Evolutionary conservation across 2,888 invertebrate genomes (phyloP).

Genomic region (Athripsodes cinereus): DNA sequence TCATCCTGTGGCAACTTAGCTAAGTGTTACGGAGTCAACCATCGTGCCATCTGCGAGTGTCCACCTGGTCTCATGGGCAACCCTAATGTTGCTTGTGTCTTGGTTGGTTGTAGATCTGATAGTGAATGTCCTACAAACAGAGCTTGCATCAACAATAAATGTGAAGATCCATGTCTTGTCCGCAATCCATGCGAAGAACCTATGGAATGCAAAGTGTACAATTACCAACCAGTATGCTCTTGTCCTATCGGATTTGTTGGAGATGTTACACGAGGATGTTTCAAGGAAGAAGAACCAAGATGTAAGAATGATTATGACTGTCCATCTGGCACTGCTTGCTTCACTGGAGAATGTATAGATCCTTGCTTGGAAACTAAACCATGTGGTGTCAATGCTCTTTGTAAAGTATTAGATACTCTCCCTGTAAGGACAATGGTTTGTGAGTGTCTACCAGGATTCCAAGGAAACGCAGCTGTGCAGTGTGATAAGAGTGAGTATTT

Average conservation of each 20-base stretch:
- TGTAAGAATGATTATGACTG: slow-evolving; percentile 79
- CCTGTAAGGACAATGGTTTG: slow-evolving; percentile 87
- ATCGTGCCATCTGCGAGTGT: slow-evolving; percentile 79
- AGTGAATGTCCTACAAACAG: slow-evolving; percentile 74
- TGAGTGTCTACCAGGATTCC: slow-evolving; percentile 78
- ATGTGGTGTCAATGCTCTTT: slow-evolving; percentile 75
- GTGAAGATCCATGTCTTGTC: slow-evolving; percentile 67
- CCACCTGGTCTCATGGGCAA: slow-evolving; percentile 76
- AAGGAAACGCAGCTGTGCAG: slow-evolving; percentile 79
- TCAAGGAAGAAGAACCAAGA: slow-evolving; percentile 50
- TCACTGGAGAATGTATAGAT: slow-evolving; percentile 74
- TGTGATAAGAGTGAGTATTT: slow-evolving; percentile 69
- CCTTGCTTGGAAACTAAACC: slow-evolving; percentile 75
- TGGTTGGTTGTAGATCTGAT: slow-evolving; percentile 75
- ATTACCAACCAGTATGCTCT: slow-evolving; percentile 71
- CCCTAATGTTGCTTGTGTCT: slow-evolving; percentile 67
- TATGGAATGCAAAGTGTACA: slow-evolving; percentile 69
- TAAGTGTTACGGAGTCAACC: slow-evolving; percentile 72
- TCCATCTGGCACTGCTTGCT: slow-evolving; percentile 75
- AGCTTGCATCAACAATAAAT: slow-evolving; percentile 76
- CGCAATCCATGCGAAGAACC: slow-evolving; percentile 64
- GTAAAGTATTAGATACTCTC: slow-evolving; percentile 71
- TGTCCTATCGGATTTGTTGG: slow-evolving; percentile 72
- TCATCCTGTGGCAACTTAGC: slow-evolving; percentile 71
- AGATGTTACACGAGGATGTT: slow-evolving; percentile 57